Evolutionary conservation across 2,113 vertebrate genomes (phyloP), one percentile per base, ranked within the genome.

Genomic region (Turdus rufiventris): DNA sequence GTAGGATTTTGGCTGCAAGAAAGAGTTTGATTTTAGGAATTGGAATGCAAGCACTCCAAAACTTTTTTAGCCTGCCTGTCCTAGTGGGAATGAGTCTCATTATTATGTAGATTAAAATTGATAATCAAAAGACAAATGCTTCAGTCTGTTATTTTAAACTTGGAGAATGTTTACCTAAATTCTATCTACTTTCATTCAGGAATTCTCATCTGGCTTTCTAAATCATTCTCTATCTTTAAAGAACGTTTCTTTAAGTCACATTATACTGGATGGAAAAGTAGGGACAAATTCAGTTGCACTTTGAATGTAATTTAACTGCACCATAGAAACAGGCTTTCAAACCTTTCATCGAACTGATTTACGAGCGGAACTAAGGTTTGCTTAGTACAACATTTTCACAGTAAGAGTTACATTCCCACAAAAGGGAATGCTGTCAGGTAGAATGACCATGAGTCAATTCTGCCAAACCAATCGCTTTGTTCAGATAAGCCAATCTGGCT

Each of bases 361-460:
- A 92, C 14, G 91, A 93, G 91, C 40, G 38, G 94, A 96, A 94
- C 94, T 86, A 77, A 76, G 94, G 84, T 85, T 96, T 65, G 60
- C 91, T 93, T 80, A 60, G 75, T 62, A 66, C 34, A 88, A 81
- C 61, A 92, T 93, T 96, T 97, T 92, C 96, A 78, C 92, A 96
- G 92, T 50, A 28, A 91, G 89, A 54, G 86, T 88, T 97, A 96
- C 85, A 81, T 92, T 96, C 80, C 77, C 90, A 93, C 36, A 50
- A 61, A 93, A 90, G 94, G 91, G 66, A 94, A 86, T 61, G 85
- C 96, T 95, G 93, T 94, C 96, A 95, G 88, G 90, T 97, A 90
- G 91, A 96, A 96, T 97, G 95, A 88, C 78, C 89, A 25, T 89
- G 94, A 96, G 82, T 94, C 95, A 95, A 54, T 88, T 67, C 94